Evolutionary conservation across 2,113 vertebrate species (phyloP).

Genomic region (Chaetops frenatus): DNA sequence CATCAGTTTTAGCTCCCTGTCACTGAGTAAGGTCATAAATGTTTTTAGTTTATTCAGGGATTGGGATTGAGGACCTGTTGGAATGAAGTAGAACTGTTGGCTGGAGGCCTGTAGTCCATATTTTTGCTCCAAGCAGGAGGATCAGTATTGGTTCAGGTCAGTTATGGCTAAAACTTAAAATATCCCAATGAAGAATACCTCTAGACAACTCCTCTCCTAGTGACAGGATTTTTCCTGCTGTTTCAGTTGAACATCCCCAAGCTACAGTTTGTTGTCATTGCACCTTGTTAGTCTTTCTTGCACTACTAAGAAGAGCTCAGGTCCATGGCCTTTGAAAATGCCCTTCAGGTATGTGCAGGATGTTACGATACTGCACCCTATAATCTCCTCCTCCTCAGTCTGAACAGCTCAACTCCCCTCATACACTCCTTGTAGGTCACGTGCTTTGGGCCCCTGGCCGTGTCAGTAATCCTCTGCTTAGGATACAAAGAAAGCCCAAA

Average conservation of each 20-base stretch:
- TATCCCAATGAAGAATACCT: not conserved
- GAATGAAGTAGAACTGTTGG: not conserved
- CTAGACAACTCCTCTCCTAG: not conserved
- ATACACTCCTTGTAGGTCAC: not conserved
- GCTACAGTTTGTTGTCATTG: not conserved
- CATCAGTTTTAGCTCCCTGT: not conserved
- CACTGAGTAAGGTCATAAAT: not conserved
- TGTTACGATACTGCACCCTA: not conserved
- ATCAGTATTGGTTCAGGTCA: not conserved
- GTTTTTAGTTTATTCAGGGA: not conserved
- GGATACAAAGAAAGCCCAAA: not conserved
- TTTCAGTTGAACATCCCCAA: not conserved
- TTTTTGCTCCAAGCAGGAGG: not conserved
- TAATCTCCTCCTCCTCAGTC: not conserved
- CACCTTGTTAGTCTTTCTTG: not conserved
- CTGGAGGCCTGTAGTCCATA: not conserved
- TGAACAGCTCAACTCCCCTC: not conserved
- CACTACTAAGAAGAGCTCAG: not conserved
- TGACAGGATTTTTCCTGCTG: not conserved
- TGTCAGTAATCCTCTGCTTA: not conserved
- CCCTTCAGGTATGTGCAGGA: not conserved
- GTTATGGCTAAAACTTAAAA: too few species aligned
- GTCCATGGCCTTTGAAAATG: not conserved
- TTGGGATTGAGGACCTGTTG: not conserved
- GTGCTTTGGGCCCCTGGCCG: fast-evolving